Conservation (phyloP, 2,888 invertebrate species). For the Galerucella pusilla region DNA sequence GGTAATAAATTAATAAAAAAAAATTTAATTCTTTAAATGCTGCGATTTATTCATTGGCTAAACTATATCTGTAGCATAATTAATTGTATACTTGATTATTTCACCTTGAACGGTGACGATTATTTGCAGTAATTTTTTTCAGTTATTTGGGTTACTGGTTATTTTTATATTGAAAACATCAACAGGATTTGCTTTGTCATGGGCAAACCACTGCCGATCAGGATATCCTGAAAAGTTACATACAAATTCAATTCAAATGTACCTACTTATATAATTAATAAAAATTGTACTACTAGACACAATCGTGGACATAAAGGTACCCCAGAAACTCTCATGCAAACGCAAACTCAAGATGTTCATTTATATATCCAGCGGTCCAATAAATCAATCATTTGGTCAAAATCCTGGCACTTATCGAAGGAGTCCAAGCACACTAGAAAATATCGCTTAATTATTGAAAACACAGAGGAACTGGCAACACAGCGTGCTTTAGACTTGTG, state of each 20-base stretch:
- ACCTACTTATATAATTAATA: background rate
- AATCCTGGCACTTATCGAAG: too few relatives aligned
- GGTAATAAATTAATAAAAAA: background rate
- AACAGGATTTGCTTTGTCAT: slow-evolving; percentile 5
- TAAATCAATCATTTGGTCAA: too few relatives aligned
- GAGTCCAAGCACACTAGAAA: too few relatives aligned
- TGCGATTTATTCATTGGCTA: background rate
- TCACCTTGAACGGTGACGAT: slow-evolving; percentile 5
- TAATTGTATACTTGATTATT: background rate
- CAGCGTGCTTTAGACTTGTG: too few relatives aligned
- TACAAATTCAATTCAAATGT: background rate
- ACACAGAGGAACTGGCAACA: too few relatives aligned
- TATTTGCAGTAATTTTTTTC: background rate
- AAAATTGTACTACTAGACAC: background rate
- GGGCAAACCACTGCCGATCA: background rate
- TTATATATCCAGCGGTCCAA: too few relatives aligned
- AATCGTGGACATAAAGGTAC: background rate
- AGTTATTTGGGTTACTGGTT: background rate
- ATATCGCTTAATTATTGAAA: too few relatives aligned
- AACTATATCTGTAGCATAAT: background rate
- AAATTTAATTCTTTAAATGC: background rate
- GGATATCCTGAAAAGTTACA: slow-evolving; percentile 1
- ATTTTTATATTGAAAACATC: background rate
- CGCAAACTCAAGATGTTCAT: too few relatives aligned
- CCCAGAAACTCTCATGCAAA: too few relatives aligned